Percentiles rank a stretch among this genome's conserved stretches.
Conservation (phyloP, 2,888 invertebrate species). For the Catocala nupta region DNA sequence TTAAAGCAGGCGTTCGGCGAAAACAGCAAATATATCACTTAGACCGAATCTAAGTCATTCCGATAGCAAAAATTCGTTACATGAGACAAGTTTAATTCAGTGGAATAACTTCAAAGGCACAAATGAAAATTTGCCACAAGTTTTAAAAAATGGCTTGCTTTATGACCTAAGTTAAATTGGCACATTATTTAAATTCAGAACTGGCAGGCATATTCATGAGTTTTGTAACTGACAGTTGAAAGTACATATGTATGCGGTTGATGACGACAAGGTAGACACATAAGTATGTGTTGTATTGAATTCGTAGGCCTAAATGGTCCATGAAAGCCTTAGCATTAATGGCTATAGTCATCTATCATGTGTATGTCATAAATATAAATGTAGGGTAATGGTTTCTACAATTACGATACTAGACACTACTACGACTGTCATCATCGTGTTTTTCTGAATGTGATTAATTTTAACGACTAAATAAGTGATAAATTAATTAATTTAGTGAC, state of each 20-base stretch:
- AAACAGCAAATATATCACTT: slow-evolving; percentile 24
- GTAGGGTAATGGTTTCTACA: slow-evolving; percentile 3
- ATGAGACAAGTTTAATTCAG: slow-evolving; percentile 18
- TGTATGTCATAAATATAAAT: slow-evolving; percentile 9
- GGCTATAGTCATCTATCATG: slow-evolving; percentile 4
- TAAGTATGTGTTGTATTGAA: not conserved
- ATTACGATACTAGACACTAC: not conserved
- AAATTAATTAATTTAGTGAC: no score
- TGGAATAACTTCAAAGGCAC: slow-evolving; percentile 11
- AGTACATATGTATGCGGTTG: no score
- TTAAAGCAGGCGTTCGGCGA: slow-evolving; percentile 47
- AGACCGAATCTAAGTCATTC: slow-evolving; percentile 7
- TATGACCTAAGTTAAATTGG: slow-evolving; percentile 29
- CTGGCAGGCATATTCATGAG: slow-evolving; percentile 13
- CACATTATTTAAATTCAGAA: slow-evolving; percentile 15
- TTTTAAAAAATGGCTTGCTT: slow-evolving; percentile 20
- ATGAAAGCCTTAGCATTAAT: slow-evolving; percentile 2
- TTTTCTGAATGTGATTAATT: no score
- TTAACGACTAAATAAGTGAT: no score
- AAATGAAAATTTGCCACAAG: slow-evolving; percentile 14
- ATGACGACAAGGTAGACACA: not conserved
- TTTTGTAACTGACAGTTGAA: not conserved
- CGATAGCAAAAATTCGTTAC: slow-evolving; percentile 15
- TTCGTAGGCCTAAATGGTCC: not conserved
- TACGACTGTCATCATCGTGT: no score